phyloP scores from a whole-genome alignment of 2,797 vertebrate species.

The Protosalanx chinensis region DNA sequence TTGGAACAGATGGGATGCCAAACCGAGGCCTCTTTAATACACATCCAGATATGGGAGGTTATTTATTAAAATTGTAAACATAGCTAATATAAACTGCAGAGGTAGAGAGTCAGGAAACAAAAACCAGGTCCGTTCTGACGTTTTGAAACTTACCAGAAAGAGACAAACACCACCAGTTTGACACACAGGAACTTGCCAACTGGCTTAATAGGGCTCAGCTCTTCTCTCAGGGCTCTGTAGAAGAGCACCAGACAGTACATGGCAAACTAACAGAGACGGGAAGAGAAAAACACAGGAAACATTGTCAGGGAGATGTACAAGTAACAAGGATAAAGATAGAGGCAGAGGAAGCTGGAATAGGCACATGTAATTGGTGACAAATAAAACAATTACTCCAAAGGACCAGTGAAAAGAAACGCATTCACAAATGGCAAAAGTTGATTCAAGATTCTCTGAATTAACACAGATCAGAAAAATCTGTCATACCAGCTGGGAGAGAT shows the following conservation, averaged over 20 bases:
- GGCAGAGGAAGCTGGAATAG: background rate
- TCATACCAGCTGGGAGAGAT: constrained; percentile 91
- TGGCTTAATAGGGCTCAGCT: constrained; percentile 90
- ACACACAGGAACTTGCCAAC: constrained; percentile 97
- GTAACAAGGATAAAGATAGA: constrained; percentile 11
- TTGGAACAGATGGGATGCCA: background rate
- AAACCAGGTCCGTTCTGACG: background rate
- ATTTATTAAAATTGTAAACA: background rate
- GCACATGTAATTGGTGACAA: too few relatives aligned
- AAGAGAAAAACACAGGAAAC: constrained; percentile 19
- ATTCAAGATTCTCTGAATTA: too few relatives aligned
- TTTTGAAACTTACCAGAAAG: constrained; percentile 86
- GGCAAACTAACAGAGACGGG: constrained; percentile 80
- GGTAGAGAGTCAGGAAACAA: background rate
- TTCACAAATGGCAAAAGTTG: background rate
- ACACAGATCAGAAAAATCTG: too few relatives aligned
- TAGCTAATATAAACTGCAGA: background rate
- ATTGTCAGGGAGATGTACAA: background rate
- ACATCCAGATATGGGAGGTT: background rate
- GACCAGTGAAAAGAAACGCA: background rate
- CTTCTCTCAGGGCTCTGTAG: constrained; percentile 90
- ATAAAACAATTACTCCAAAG: too few relatives aligned
- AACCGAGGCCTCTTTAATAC: background rate
- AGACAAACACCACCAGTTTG: constrained; percentile 97
- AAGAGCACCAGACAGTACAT: constrained; percentile 98